phyloP scores from a whole-genome alignment of 2,888 invertebrate genomes.

The Reticulitermes lucifugus region DNA sequence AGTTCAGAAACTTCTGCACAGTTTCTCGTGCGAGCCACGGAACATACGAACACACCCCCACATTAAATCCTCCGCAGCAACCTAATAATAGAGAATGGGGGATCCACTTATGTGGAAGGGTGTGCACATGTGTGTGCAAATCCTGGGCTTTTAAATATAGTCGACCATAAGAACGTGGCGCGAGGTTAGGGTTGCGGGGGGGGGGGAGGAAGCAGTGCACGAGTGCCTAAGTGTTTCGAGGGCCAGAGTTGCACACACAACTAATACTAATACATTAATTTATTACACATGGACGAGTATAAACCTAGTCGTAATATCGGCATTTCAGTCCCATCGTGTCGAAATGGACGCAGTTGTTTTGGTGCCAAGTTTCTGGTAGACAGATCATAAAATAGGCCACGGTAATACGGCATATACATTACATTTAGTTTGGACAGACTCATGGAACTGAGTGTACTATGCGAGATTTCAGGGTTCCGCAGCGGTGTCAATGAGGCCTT shows the following conservation, averaged over 20 bases:
- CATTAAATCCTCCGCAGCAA: not conserved
- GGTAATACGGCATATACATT: too few relatives aligned
- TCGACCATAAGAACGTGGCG: not conserved
- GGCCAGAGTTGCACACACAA: not conserved
- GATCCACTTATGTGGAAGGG: not conserved
- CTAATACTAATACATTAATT: constrained; percentile 9
- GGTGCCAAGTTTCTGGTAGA: not conserved
- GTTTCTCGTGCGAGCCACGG: too few relatives aligned
- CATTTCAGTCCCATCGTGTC: not conserved
- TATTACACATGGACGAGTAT: constrained; percentile 50
- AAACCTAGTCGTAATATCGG: constrained; percentile 48
- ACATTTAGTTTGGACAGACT: too few relatives aligned
- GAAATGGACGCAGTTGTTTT: not conserved
- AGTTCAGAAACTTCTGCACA: too few relatives aligned
- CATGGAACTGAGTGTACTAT: too few relatives aligned
- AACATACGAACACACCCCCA: not conserved
- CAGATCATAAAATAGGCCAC: too few relatives aligned
- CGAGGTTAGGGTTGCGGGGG: not conserved
- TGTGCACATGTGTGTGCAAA: constrained; percentile 16
- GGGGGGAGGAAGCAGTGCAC: not conserved
- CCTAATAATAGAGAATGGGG: not conserved
- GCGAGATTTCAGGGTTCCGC: too few relatives aligned
- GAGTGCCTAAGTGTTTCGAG: not conserved
- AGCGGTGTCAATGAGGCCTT: too few relatives aligned
- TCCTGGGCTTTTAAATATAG: not conserved